Base-by-base conservation (phyloP, 2,888 invertebrate species). In the Cristatella mucedo region DNA sequence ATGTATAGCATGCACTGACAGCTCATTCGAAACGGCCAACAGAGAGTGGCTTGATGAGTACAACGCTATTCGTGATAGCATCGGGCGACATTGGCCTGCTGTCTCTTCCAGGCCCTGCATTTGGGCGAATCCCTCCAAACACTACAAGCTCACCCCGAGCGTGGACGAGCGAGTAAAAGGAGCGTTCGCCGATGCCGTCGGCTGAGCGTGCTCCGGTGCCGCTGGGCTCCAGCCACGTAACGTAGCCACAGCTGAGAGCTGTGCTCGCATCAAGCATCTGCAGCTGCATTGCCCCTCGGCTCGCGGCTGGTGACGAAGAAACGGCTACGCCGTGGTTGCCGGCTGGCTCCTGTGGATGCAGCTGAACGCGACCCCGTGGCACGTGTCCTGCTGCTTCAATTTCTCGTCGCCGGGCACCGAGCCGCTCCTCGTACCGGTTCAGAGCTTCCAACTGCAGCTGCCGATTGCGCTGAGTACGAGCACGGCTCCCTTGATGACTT, bases 81-180 rank as follows among this genome's bases (percentile, higher is more conserved):
- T n/a, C n/a, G n/a, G n/a, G n/a, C n/a, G n/a, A n/a, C n/a, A n/a
- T n/a, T n/a, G n/a, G n/a, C n/a, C n/a, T n/a, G n/a, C n/a, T n/a
- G n/a, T n/a, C n/a, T n/a, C n/a, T n/a, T n/a, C n/a, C n/a, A n/a
- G n/a, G n/a, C n/a, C n/a, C n/a, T n/a, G n/a, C n/a, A n/a, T n/a
- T n/a, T n/a, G n/a, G n/a, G n/a, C n/a, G 78, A 49, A 91, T 83
- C 42, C 91, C 93, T n/a, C 91, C 91, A 70, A 93, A 91, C 73
- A 93, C 79, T 40, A 93, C 78, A 21, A 93, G 67, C 70, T 93
- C 91, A 9, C 84, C 84, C 58, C 84, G 80, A 11, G 87, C 91
- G 47, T 79, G 76, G 4, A 86, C 79, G 52, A 91, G 72, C 22
- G 85, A 80, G 61, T 89, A 89, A 54, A 89, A 74, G 49, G 89